Conservation (phyloP, 2,888 invertebrate genomes). For the Rhagium mordax region DNA sequence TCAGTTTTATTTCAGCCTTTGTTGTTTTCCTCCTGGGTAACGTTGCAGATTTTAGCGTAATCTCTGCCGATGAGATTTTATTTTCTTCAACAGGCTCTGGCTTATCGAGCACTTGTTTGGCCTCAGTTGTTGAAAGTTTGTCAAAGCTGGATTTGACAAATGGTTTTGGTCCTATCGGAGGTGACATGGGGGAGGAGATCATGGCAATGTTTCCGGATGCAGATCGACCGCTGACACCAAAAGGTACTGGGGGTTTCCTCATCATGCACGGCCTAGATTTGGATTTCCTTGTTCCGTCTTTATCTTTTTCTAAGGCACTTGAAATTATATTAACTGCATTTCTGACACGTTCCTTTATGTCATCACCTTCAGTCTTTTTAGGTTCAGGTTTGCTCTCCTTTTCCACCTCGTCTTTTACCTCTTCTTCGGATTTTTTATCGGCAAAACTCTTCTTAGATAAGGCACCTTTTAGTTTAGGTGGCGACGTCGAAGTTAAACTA, state of each 20-base stretch:
- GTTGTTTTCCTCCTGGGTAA: slow-evolving; percentile 77
- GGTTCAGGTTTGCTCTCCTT: slow-evolving; percentile 40
- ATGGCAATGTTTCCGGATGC: slow-evolving; percentile 74
- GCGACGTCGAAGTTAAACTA: slow-evolving; percentile 72
- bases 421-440: slow-evolving; percentile 57
- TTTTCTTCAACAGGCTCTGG: slow-evolving; percentile 62
- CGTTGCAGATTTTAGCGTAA: slow-evolving; percentile 79
- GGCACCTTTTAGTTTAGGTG: slow-evolving; percentile 61
- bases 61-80: slow-evolving; percentile 77
- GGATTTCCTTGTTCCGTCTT: slow-evolving; percentile 68
- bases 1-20: slow-evolving; percentile 77
- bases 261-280: slow-evolving; percentile 69
- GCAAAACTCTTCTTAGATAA: slow-evolving; percentile 55
- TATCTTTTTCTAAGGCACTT: slow-evolving; percentile 75
- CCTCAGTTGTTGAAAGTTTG: slow-evolving; percentile 46
- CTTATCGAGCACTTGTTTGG: slow-evolving; percentile 55
- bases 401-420: slow-evolving; percentile 59
- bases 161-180: slow-evolving; percentile 61
- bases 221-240: slow-evolving; percentile 72
- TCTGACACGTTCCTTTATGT: slow-evolving; percentile 75
- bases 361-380: slow-evolving; percentile 64
- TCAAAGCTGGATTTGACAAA: slow-evolving; percentile 58
- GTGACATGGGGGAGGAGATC: slow-evolving; percentile 59
- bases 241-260: slow-evolving; percentile 79
- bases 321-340: slow-evolving; percentile 83